These are phyloP conservation scores for Sarcophaga carnaria DNA, from an alignment of 2,888 invertebrate genomes.

Conservation along the genomic window DNA sequence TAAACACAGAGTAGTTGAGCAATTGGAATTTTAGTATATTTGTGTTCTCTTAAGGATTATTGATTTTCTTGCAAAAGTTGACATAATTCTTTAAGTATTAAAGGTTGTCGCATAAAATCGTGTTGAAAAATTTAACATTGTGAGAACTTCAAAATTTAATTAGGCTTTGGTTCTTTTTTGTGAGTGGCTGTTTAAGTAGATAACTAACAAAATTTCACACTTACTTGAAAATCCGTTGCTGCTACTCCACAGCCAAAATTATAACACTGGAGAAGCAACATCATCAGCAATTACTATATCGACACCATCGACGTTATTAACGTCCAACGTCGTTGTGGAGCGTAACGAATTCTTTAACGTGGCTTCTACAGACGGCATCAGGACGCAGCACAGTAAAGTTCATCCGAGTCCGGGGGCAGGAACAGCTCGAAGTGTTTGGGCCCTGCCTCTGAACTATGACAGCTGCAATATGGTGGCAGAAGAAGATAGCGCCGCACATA, in stretches of 20 bases:
- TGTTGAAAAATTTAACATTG: background rate
- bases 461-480: constrained; percentile 91
- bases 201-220: constrained; percentile 78
- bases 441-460: constrained; percentile 88
- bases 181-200: constrained; percentile 52
- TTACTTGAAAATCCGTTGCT: constrained; percentile 79
- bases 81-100: constrained; percentile 54
- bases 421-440: constrained; percentile 92
- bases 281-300: constrained; percentile 57
- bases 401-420: constrained; percentile 92
- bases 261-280: constrained; percentile 73
- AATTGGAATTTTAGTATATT: background rate
- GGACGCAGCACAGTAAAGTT: constrained; percentile 84
- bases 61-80: constrained; percentile 61
- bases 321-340: constrained; percentile 74
- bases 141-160: background rate
- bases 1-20: constrained; percentile 43
- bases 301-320: constrained; percentile 66
- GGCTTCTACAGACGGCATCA: constrained; percentile 81
- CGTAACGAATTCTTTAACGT: constrained; percentile 80
- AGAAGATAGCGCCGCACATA: constrained; percentile 83
- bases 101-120: background rate
- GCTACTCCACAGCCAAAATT: constrained; percentile 73
- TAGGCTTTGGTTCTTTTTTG: constrained; percentile 13
- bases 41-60: constrained; percentile 26